Percentiles rank a stretch among this genome's conserved stretches.
Conservation (phyloP, 2,113 vertebrate genomes). For the Ploceus nigricollis region DNA sequence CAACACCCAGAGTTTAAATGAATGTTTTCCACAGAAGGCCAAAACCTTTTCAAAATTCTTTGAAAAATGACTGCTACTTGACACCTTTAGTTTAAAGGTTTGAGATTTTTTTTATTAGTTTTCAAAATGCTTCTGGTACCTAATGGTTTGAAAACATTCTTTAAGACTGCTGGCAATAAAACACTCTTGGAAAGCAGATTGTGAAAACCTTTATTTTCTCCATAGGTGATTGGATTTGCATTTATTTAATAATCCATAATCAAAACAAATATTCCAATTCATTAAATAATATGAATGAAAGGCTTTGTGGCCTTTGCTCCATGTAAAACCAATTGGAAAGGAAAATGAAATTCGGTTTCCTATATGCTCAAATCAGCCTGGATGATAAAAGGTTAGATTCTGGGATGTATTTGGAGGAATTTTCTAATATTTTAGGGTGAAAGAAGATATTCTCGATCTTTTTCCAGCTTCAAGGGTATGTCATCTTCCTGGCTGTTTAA, state of each 20-base stretch:
- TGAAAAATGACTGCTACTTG: not conserved
- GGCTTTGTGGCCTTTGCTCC: not conserved
- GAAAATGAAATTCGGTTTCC: not conserved
- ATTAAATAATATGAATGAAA: not conserved
- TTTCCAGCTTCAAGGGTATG: not conserved
- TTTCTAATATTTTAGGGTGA: not conserved
- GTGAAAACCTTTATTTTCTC: constrained; percentile 30
- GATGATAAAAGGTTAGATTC: not conserved
- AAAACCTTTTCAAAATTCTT: not conserved
- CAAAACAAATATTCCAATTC: not conserved
- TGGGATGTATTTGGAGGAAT: not conserved
- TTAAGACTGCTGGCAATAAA: constrained; percentile 82
- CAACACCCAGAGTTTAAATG: constrained; percentile 52
- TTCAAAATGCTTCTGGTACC: constrained; percentile 74
- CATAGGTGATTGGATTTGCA: not conserved
- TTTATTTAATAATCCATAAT: not conserved
- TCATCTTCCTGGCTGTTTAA: not conserved
- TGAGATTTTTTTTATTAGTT: constrained; percentile 66
- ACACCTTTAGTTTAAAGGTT: constrained; percentile 41
- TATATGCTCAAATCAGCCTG: not conserved
- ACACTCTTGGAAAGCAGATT: constrained; percentile 58
- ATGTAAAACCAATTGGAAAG: not conserved
- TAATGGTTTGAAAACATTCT: constrained; percentile 67
- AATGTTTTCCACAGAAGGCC: constrained; percentile 46
- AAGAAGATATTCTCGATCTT: not conserved